Evolutionary conservation across 2,888 invertebrate species (phyloP), one percentile per base, ranked within the genome.

Genomic region (Cheilosia grossa): DNA sequence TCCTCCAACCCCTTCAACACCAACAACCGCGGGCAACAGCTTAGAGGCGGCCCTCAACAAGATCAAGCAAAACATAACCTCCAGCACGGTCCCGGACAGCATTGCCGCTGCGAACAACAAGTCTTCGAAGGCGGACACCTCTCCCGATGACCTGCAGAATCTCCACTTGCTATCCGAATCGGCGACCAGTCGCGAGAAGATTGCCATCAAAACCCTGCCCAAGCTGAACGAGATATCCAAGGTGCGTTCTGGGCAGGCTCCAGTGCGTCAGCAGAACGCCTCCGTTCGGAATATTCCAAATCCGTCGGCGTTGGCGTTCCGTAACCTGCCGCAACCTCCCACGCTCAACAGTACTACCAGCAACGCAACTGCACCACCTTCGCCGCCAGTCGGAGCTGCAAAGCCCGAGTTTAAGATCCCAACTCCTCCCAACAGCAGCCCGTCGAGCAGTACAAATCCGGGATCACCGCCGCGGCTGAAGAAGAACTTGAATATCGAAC

Each of bases 221-320:
- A 88, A 86, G 85, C 69, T 86, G 0, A 89, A 82, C 24, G 86
- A 82, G 53, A 86, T 86, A 30, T 82, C 79, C 6, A 86, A 82
- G 59, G 83, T 83, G 58, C 82, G 82, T 9, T 53, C 47, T 15
- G 4, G 75, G 4, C 82, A 86, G 19, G 19, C 89, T 10, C 88
- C 91, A 19, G 89, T 88, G 91, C 93, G 89, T 15, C 92, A 91
- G 17, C 92, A 92, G 83, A 94, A 94, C 88, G 94, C 94, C 75
- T 93, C 93, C 24, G 94, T 94, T 30, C 91, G 94, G 51, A 94
- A 94, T 87, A 94, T 95, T 86, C 94, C 94, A 5, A 94, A 94
- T 90, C 94, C 94, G 5, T 94, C 94, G 66, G 92, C 94, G 9
- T 87, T 94, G 87, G 93, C 94, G 49, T 92, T 93, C 87, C 93